Conservation (phyloP, 2,888 invertebrate species). For the Sminthurides aquaticus region DNA sequence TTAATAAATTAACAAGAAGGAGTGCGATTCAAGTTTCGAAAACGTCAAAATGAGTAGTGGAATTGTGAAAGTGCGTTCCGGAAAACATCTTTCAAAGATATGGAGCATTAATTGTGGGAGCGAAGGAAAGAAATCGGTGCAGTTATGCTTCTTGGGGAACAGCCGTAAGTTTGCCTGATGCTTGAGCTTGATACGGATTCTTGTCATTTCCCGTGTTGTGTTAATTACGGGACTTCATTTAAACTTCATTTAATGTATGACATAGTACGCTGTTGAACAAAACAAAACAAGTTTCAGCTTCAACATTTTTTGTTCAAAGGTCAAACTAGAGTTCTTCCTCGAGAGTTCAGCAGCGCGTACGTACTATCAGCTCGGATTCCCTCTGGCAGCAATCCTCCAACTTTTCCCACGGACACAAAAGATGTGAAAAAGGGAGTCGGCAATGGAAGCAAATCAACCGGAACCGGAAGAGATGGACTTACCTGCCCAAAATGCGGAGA, state of each 20-base stretch:
- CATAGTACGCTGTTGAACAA: too few relatives aligned
- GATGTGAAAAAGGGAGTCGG: slow-evolving; percentile 24
- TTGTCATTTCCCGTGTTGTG: too few relatives aligned
- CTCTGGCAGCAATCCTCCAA: slow-evolving; percentile 35
- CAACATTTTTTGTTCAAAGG: too few relatives aligned
- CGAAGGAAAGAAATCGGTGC: neutral
- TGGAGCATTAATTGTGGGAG: neutral
- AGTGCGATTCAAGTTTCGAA: too few relatives aligned
- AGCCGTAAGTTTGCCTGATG: too few relatives aligned
- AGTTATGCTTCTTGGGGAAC: neutral
- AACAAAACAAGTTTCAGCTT: too few relatives aligned
- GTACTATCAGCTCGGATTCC: slow-evolving; percentile 29
- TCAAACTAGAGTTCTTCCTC: neutral
- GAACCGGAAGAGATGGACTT: slow-evolving; percentile 55
- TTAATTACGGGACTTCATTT: too few relatives aligned
- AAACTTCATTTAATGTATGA: too few relatives aligned
- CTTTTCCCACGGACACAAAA: slow-evolving; percentile 20
- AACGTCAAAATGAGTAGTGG: neutral
- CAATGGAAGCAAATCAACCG: slow-evolving; percentile 38
- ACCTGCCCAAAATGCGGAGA: slow-evolving; percentile 96
- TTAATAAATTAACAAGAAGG: too few relatives aligned
- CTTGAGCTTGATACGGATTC: too few relatives aligned
- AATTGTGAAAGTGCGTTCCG: neutral
- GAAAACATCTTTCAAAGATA: neutral
- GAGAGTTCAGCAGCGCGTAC: slow-evolving; percentile 8